Conservation (phyloP, 2,797 vertebrate species). For the Halcyon leucocephala region DNA sequence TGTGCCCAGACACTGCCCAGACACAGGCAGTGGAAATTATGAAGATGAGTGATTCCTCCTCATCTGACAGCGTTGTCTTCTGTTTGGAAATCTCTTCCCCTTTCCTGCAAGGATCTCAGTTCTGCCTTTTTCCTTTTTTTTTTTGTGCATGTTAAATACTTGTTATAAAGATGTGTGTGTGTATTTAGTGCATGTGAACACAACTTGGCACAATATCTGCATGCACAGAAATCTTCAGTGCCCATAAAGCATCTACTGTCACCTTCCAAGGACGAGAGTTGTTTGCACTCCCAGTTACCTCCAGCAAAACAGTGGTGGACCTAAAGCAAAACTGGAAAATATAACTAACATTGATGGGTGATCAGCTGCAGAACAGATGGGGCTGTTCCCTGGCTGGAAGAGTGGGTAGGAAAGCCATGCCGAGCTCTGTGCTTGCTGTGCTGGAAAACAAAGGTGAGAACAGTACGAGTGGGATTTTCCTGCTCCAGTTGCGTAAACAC, state of each 20-base stretch:
- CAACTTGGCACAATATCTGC: background rate
- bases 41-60: background rate
- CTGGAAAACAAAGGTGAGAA: background rate
- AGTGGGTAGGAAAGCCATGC: accelerated
- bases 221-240: background rate
- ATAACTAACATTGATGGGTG: background rate
- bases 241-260: background rate
- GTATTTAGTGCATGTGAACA: background rate
- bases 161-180: background rate
- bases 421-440: background rate
- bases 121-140: background rate
- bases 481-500: background rate
- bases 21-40: background rate
- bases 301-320: background rate
- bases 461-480: background rate
- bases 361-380: slow-evolving; percentile 18
- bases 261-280: background rate
- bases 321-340: background rate
- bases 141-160: background rate
- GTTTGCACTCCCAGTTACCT: background rate
- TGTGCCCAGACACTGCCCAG: background rate
- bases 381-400: background rate
- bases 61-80: background rate
- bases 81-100: background rate
- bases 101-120: background rate